These are phyloP conservation scores for Dolichotis patagonum DNA, from an alignment of 2,113 vertebrate genomes.

Conservation along the genomic window DNA sequence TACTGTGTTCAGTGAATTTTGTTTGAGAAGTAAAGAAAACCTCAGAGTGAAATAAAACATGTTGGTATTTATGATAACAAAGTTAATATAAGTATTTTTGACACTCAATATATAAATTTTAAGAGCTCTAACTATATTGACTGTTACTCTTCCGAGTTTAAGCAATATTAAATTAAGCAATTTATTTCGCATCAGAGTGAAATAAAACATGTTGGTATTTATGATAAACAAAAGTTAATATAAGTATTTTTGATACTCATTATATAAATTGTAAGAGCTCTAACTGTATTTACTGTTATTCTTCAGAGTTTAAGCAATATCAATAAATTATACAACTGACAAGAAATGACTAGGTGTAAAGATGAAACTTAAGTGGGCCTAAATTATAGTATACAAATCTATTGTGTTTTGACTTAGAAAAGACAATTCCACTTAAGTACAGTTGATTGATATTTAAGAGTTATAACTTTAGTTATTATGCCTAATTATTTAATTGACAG, in stretches of 20 bases:
- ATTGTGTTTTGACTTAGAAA: constrained; percentile 52
- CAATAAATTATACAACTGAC: background rate
- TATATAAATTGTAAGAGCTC: background rate
- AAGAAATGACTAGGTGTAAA: background rate
- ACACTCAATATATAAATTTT: background rate
- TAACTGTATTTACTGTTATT: background rate
- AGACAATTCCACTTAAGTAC: constrained; percentile 45
- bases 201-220: background rate
- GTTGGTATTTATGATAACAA: background rate
- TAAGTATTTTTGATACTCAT: background rate
- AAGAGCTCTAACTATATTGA: background rate
- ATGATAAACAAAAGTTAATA: background rate
- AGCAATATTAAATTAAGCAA: too few relatives aligned
- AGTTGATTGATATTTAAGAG: constrained; percentile 44
- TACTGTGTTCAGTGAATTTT: constrained; percentile 5
- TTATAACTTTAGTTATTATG: constrained; percentile 62
- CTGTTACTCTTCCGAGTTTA: background rate
- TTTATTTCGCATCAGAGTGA: too few relatives aligned
- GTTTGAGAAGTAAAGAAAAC: background rate
- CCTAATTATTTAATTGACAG: constrained; percentile 67
- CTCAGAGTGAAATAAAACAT: background rate
- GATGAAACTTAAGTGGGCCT: constrained; percentile 34
- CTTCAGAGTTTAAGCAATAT: background rate
- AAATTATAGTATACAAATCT: constrained; percentile 31
- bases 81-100: background rate